Base-by-base conservation (phyloP, 2,888 invertebrate genomes). In the Acanthococcus lagerstroemiae region DNA sequence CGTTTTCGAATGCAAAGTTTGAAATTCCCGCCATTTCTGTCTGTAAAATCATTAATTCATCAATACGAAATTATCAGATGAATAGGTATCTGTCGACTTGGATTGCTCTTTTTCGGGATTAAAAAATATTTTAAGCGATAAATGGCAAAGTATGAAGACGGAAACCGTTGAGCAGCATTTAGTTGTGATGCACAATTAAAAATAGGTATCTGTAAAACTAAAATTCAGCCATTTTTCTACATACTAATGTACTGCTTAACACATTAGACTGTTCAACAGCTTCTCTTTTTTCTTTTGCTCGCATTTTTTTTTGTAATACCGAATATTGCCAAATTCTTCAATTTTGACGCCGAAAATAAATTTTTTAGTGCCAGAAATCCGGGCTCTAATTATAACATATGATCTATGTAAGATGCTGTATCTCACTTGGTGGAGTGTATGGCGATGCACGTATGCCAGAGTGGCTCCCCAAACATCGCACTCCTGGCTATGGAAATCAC, bases 111-210 rank as follows among this genome's bases (percentile, higher is more conserved):
- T 48, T 48, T 48, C 48, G 5, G 48, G n/a, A 17, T 48, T 48
- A 48, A 48, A 48, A 48, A 48, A 48, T 48, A 48, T 48, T 15
- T 48, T 48, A 17, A 48, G n/a, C 48, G 48, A 48, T 17, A 48
- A 48, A 48, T 15, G 48, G 48, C 48, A 48, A 48, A 48, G 48
- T 48, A 15, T 48, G 48, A 48, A 48, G 17, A 48, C 48, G 48
- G 48, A 48, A 48, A 48, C 48, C n/a, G 48, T 30, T 9, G 37
- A 30, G 12, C 37, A 30, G 6, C 37, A 30, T 30, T 12, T 30
- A 9, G 12, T 30, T 30, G 37, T 30, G 12, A 30, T 30, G 37
- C 37, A 30, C 37, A 30, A 30, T 12, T 9, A 12, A 30, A 30
- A 30, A 30, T 9, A 30, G 6, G 12, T 6, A 30, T 6, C 37